phyloP scores from a whole-genome alignment of 2,113 vertebrate genomes.

The Sprattus sprattus region DNA sequence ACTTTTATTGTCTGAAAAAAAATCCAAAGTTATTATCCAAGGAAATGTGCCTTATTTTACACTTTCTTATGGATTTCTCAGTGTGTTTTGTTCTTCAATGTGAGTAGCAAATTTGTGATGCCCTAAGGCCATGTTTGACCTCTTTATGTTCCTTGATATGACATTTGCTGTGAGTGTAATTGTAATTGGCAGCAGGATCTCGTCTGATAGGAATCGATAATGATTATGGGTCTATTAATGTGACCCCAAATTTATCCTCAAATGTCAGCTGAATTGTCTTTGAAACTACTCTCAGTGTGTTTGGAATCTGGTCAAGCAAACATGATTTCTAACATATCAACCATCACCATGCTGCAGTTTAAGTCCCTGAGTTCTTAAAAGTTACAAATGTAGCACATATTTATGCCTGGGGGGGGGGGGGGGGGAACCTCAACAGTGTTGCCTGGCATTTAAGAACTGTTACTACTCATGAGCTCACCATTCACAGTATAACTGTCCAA shows the following conservation, averaged over 20 bases:
- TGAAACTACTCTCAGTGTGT: background rate
- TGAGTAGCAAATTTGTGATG: slow-evolving; percentile 65
- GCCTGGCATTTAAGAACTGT: background rate
- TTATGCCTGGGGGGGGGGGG: too few species aligned
- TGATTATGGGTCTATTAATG: slow-evolving; percentile 64
- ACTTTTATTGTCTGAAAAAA: background rate
- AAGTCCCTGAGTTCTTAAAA: background rate
- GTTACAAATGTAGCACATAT: too few species aligned
- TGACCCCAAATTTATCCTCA: slow-evolving; percentile 54
- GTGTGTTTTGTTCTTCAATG: slow-evolving; percentile 72
- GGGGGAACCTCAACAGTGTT: background rate
- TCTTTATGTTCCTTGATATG: slow-evolving; percentile 61
- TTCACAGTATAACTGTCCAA: background rate
- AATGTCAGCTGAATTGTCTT: background rate
- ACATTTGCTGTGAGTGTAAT: slow-evolving; percentile 27
- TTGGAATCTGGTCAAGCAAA: background rate
- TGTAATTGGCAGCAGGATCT: slow-evolving; percentile 30
- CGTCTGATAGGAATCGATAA: background rate
- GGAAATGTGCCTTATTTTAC: slow-evolving; percentile 35
- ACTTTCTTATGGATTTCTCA: background rate
- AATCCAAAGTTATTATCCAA: slow-evolving; percentile 68
- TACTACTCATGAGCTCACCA: too few species aligned
- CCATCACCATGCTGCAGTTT: background rate
- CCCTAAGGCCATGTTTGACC: slow-evolving; percentile 39
- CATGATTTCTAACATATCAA: background rate